Percentiles rank a stretch among this genome's conserved stretches.
These are phyloP conservation scores for Mus spicilegus DNA, from an alignment of 2,113 vertebrate species.

Conservation along the genomic window DNA sequence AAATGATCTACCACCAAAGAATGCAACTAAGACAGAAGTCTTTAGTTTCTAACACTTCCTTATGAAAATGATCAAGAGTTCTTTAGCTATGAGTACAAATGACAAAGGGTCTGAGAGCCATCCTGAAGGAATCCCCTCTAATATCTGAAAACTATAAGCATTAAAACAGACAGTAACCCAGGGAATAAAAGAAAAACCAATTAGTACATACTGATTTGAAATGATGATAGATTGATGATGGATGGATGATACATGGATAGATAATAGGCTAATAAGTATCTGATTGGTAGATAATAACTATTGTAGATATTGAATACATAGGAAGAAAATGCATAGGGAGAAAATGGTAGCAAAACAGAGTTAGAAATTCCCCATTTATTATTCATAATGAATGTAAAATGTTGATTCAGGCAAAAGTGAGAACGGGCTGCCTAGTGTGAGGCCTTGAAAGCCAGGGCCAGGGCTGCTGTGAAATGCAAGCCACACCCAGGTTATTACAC, in stretches of 20 bases:
- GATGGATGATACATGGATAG: not conserved
- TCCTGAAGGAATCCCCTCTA: not conserved
- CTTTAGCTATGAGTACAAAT: not conserved
- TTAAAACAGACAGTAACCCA: not conserved
- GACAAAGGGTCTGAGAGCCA: not conserved
- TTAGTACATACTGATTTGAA: not conserved
- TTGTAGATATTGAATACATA: not conserved
- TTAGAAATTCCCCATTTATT: not conserved
- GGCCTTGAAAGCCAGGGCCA: not conserved
- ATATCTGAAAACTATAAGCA: not conserved
- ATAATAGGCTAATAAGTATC: not conserved
- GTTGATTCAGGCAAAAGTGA: slow-evolving; percentile 19
- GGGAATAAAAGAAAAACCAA: slow-evolving; percentile 15
- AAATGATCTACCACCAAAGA: not conserved
- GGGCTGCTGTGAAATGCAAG: not conserved
- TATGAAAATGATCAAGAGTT: not conserved
- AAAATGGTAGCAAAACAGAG: not conserved
- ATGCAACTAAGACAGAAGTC: not conserved
- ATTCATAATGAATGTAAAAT: slow-evolving; percentile 33
- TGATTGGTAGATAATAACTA: not conserved
- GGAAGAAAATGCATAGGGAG: not conserved
- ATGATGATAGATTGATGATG: not conserved
- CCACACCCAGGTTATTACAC: not conserved
- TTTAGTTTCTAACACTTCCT: slow-evolving; percentile 1
- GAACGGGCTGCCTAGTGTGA: slow-evolving; percentile 16